Evolutionary conservation across 2,888 invertebrate genomes (phyloP).

Genomic region (Ferrisia virgata): DNA sequence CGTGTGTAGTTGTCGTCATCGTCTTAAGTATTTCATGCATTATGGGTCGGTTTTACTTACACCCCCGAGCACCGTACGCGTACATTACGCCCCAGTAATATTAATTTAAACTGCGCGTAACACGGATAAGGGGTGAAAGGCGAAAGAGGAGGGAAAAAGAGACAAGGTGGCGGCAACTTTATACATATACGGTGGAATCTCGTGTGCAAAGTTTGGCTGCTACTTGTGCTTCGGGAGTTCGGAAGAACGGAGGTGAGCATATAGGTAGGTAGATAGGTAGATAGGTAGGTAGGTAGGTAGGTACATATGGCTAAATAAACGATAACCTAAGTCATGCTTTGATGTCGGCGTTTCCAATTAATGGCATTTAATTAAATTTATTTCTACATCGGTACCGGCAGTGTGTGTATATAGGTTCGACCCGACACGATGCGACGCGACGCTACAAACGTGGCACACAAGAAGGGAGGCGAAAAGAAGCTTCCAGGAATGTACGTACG

Average conservation of each 20-base stretch:
- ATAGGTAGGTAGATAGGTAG: not conserved
- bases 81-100: not conserved
- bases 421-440: not conserved
- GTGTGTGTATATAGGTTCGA: not conserved
- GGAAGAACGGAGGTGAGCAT: not conserved
- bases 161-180: not conserved
- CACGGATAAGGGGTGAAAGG: not conserved
- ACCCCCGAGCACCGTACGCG: not conserved
- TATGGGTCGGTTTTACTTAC: not conserved
- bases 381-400: not conserved
- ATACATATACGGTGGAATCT: not conserved
- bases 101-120: not conserved
- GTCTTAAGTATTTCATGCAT: not conserved
- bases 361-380: conserved; percentile 23
- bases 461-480: no score
- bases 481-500: no score
- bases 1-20: not conserved
- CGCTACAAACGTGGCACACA: no score
- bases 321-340: conserved; percentile 9
- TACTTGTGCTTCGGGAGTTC: not conserved
- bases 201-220: not conserved
- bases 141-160: not conserved
- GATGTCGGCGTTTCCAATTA: conserved; percentile 13
- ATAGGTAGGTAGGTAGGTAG: not conserved
- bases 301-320: not conserved